These are phyloP conservation scores for Noctua fimbriata DNA, from an alignment of 2,888 invertebrate genomes.

Conservation along the genomic window DNA sequence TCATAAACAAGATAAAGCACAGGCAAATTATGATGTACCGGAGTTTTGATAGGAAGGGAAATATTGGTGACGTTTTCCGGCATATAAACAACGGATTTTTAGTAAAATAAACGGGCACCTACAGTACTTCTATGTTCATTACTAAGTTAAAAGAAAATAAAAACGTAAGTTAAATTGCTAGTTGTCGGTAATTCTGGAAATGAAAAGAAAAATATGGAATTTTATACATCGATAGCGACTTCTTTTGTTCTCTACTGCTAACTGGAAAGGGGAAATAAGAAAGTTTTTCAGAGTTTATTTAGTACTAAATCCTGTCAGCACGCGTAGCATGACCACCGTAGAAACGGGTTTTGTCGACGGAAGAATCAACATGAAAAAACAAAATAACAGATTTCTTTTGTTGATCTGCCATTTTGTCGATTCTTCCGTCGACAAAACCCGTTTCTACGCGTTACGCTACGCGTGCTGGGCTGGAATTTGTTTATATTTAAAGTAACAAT, in stretches of 20 bases:
- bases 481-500: not conserved
- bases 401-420: too few species aligned
- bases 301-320: not conserved
- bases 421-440: too few species aligned
- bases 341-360: too few species aligned
- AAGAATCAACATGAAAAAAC: too few species aligned
- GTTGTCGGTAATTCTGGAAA: not conserved
- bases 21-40: not conserved
- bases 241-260: not conserved
- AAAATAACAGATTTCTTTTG: too few species aligned
- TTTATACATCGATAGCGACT: not conserved
- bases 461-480: not conserved
- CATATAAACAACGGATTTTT: not conserved
- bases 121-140: not conserved
- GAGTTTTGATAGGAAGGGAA: not conserved
- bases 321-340: too few species aligned
- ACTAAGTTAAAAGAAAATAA: not conserved
- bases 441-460: too few species aligned
- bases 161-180: not conserved
- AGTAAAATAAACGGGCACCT: not conserved
- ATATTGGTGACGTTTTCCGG: not conserved
- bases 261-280: not conserved
- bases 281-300: not conserved
- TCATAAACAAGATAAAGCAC: not conserved
- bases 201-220: not conserved